Conservation (phyloP, 1,140 invertebrate species). For the Trichonephila clavata region DNA sequence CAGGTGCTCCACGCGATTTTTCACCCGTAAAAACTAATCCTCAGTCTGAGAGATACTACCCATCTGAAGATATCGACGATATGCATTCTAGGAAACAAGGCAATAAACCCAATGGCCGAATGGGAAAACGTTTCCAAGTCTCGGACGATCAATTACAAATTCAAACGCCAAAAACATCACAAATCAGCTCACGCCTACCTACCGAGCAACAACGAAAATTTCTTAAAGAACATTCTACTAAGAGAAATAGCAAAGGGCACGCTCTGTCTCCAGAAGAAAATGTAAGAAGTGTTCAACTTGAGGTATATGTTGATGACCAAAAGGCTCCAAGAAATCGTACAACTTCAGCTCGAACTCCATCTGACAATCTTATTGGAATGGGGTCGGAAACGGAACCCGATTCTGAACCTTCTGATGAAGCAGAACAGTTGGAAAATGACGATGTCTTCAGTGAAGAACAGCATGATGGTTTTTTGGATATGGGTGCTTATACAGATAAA, state of each 20-base stretch:
- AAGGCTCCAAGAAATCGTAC: background rate
- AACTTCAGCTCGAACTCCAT: background rate
- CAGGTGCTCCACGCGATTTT: background rate
- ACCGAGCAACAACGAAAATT: background rate
- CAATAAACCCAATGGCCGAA: background rate
- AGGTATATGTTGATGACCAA: background rate
- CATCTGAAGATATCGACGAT: background rate
- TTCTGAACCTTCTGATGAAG: background rate
- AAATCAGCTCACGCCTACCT: background rate
- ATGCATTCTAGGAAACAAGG: background rate
- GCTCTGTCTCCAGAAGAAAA: background rate
- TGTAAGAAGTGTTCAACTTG: background rate
- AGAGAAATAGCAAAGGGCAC: background rate
- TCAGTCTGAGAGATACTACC: background rate
- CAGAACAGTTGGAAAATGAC: background rate
- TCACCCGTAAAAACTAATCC: background rate
- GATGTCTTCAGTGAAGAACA: conserved; percentile 10
- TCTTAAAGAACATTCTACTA: background rate
- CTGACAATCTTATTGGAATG: background rate
- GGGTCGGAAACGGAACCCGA: background rate
- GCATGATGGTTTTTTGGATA: conserved; percentile 77
- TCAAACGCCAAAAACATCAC: no score
- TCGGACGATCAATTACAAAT: no score
- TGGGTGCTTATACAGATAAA: conserved; percentile 78
- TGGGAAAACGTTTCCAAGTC: background rate